A percentile compares a stretch with the other conserved stretches of the same genome.
Conservation (phyloP, 2,888 invertebrate genomes). For the Nycteola revayana region DNA sequence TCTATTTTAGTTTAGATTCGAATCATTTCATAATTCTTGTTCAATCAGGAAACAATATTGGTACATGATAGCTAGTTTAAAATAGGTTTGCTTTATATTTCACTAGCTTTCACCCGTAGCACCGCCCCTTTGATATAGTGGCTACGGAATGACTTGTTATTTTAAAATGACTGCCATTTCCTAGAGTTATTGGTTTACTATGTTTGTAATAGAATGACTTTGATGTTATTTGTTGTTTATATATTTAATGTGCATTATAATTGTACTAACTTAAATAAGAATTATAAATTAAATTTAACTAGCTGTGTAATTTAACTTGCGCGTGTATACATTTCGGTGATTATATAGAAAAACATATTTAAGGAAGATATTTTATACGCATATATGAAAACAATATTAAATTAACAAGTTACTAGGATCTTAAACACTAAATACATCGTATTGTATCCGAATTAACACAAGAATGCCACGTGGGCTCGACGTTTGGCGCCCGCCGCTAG, state of each 20-base stretch:
- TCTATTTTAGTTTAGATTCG: conserved; percentile 55
- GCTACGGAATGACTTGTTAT: conserved; percentile 27
- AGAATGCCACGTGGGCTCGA: conserved; percentile 31
- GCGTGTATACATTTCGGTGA: too few relatives aligned
- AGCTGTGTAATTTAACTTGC: too few relatives aligned
- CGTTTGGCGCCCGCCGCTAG: conserved; percentile 30
- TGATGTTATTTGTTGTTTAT: conserved; percentile 8
- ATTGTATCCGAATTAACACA: conserved; percentile 28
- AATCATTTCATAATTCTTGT: conserved; percentile 46
- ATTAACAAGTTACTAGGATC: too few relatives aligned
- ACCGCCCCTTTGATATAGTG: conserved; percentile 24
- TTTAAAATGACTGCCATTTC: conserved; percentile 26
- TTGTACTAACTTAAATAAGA: too few relatives aligned
- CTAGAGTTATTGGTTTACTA: conserved; percentile 21
- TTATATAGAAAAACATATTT: too few relatives aligned
- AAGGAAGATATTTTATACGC: too few relatives aligned
- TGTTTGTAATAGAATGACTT: conserved; percentile 19
- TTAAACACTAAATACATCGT: too few relatives aligned
- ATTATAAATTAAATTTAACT: too few relatives aligned
- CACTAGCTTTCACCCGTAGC: conserved; percentile 13
- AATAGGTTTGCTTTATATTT: conserved; percentile 25
- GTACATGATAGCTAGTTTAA: conserved; percentile 21
- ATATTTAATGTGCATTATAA: too few relatives aligned
- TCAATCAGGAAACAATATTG: conserved; percentile 52
- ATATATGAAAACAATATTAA: too few relatives aligned